Conservation (phyloP, 2,888 invertebrate genomes). For the Bibio marci region DNA sequence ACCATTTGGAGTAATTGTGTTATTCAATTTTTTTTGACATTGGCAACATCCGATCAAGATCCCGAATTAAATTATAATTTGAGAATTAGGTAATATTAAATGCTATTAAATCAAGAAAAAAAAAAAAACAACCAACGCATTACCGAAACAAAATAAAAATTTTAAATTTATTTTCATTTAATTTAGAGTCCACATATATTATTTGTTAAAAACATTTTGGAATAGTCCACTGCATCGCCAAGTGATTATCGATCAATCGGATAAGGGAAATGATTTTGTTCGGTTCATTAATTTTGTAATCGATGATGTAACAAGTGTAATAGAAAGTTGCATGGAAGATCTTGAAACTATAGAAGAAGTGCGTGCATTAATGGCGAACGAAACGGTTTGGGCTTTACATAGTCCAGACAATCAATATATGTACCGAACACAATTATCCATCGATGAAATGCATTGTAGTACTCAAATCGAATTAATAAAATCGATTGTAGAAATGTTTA, state of each 20-base stretch:
- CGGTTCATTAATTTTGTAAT: conserved; percentile 93
- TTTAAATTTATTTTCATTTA: conserved; percentile 1
- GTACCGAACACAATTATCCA: conserved; percentile 58
- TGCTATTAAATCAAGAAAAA: background rate
- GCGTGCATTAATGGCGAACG: conserved; percentile 65
- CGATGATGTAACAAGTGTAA: conserved; percentile 93
- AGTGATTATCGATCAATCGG: conserved; percentile 81
- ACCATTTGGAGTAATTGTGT: conserved; percentile 70
- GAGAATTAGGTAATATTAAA: conserved; percentile 52
- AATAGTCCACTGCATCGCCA: conserved; percentile 70
- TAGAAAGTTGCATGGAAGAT: conserved; percentile 90
- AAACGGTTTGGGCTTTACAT: conserved; percentile 46
- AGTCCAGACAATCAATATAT: conserved; percentile 53
- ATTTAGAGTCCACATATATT: conserved; percentile 75
- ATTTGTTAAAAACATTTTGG: conserved; percentile 95
- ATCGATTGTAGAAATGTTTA: conserved; percentile 96
- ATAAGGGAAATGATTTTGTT: conserved; percentile 81
- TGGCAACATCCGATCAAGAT: conserved; percentile 93
- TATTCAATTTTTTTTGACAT: conserved; percentile 97
- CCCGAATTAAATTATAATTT: conserved; percentile 99
- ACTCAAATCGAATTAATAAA: conserved; percentile 81
- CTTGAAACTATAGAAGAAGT: conserved; percentile 75
- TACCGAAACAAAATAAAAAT: too few relatives aligned
- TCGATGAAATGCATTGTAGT: conserved; percentile 74
- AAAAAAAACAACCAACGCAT: too few relatives aligned